Evolutionary conservation across 2,888 invertebrate genomes (phyloP), one percentile per base, ranked within the genome.

Genomic region (Petrolisthes manimaculis): DNA sequence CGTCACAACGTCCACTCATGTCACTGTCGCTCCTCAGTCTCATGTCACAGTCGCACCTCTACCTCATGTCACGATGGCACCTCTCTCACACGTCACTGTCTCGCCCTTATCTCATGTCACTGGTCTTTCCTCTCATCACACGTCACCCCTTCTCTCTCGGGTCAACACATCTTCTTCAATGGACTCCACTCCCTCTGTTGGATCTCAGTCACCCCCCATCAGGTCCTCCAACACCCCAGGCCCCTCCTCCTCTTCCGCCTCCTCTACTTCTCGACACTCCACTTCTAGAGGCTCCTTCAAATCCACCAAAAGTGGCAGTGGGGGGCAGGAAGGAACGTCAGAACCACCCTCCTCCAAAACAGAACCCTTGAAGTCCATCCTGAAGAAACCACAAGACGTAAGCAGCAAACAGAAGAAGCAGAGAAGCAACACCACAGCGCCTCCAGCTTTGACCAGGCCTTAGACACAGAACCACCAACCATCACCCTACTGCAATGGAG

Each of bases 301-400:
- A 24, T 80, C 85, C 74, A 80, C 83, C 71, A 71, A 53, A 71
- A 53, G 83, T 8, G 9, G 14, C 80, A 53, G 80, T 21, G 54
- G 74, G 55, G 74, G 83, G 9, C 21, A n/a, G 79, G 79, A 79
- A 54, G 54, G 79, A 79, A 24, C 54, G 56, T 21, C 54, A n/a
- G 55, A 56, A 18, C 37, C 37, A 37, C 18, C 53, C 37, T 21
- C 80, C 5, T 55, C 85, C 21, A 18, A 71, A 54, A 21, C 86
- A 24, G 86, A 86, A 67, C 86, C 86, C 37, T 56, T 86, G 1
- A 86, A 86, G 53, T 86, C 86, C 77, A 86, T 86, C 83, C 78
- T 86, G 67, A 86, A 86, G 37, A 86, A 86, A 18, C 53, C 86
- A 18, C 67, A 74, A 61, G 82, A 69, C 8, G 54, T 14, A 71